These are phyloP conservation scores for Drosophila kambysellisi DNA, from an alignment of 2,888 invertebrate genomes.

Conservation along the genomic window DNA sequence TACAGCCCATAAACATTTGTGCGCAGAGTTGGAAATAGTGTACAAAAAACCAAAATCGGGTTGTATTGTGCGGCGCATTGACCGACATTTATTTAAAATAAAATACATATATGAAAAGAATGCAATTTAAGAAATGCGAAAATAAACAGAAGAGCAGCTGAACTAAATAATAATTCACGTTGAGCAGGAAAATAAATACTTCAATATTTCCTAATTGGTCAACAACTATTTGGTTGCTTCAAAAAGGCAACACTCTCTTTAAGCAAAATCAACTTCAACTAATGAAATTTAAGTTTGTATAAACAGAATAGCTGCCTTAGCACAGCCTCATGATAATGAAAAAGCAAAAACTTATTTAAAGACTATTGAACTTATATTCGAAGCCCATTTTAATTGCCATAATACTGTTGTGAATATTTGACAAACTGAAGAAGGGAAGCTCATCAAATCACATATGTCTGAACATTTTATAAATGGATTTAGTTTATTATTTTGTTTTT, in stretches of 20 bases:
- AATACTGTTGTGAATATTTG: background rate
- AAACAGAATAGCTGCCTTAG: background rate
- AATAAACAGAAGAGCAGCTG: conserved; percentile 16
- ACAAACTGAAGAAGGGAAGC: background rate
- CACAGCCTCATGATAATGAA: background rate
- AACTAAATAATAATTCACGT: conserved; percentile 30
- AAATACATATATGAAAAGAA: conserved; percentile 11
- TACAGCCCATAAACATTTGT: conserved; percentile 67
- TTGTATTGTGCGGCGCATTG: conserved; percentile 59
- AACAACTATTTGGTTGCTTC: conserved; percentile 8
- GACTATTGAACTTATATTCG: background rate
- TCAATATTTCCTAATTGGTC: conserved; percentile 58
- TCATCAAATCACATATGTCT: background rate
- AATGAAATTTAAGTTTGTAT: background rate
- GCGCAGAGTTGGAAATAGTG: conserved; percentile 34
- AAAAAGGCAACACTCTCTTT: background rate
- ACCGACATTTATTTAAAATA: conserved; percentile 52
- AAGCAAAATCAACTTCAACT: background rate
- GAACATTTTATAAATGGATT: background rate
- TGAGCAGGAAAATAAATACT: conserved; percentile 15
- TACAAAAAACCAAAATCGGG: conserved; percentile 42
- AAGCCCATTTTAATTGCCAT: background rate
- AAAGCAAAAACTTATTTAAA: background rate
- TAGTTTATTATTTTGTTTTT: background rate
- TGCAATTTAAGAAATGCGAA: conserved; percentile 25